phyloP scores from a whole-genome alignment of 2,888 invertebrate species.

The Tetropium fuscum region DNA sequence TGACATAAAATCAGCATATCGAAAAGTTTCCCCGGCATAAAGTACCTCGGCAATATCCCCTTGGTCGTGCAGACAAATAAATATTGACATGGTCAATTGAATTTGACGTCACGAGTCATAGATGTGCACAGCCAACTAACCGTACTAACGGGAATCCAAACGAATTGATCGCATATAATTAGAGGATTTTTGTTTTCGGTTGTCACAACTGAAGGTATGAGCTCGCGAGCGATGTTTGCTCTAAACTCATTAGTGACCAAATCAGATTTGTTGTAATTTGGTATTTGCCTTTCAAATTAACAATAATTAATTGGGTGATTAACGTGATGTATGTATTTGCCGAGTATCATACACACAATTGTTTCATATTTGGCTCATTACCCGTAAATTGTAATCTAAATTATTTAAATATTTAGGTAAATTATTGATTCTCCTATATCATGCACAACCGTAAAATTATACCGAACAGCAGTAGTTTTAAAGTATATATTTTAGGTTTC shows the following conservation, averaged over 20 bases:
- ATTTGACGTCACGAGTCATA: constrained; percentile 50
- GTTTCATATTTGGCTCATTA: constrained; percentile 48
- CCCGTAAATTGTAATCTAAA: constrained; percentile 38
- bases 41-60: not conserved
- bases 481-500: no score
- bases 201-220: constrained; percentile 51
- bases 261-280: constrained; percentile 64
- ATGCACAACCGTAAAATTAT: no score
- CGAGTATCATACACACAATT: constrained; percentile 44
- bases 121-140: constrained; percentile 50
- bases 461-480: no score
- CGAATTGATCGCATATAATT: constrained; percentile 60
- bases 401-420: constrained; percentile 28
- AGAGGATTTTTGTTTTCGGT: constrained; percentile 56
- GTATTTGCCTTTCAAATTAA: constrained; percentile 65
- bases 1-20: no score
- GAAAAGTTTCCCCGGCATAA: no score
- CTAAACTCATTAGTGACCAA: constrained; percentile 63
- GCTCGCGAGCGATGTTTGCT: constrained; percentile 61
- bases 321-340: constrained; percentile 61
- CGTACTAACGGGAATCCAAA: constrained; percentile 20
- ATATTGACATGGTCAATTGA: constrained; percentile 22
- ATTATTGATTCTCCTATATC: no score
- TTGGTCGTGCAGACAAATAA: not conserved
- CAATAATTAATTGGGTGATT: constrained; percentile 65